These are phyloP conservation scores for Hyposoter dolosus DNA, from an alignment of 2,888 invertebrate species.

Conservation along the genomic window DNA sequence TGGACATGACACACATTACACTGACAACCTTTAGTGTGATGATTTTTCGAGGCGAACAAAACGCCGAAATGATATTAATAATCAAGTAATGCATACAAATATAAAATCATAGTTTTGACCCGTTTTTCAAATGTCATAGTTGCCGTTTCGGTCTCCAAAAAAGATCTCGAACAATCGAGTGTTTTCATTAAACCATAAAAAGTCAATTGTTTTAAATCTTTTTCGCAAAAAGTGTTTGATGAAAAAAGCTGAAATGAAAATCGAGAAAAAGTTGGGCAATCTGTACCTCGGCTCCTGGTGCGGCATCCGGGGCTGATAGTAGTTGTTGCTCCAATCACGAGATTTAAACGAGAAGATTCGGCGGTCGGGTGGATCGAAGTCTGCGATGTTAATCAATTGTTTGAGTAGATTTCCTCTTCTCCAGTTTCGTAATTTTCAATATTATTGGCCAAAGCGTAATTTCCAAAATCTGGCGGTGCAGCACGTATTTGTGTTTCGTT, in stretches of 20 bases:
- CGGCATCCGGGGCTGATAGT: slow-evolving; percentile 63
- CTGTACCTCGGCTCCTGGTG: slow-evolving; percentile 61
- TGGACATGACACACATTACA: background rate
- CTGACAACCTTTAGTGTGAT: background rate
- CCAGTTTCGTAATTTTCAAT: background rate
- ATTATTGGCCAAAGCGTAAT: background rate
- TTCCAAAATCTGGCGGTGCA: background rate
- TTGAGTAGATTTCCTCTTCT: background rate
- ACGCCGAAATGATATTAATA: background rate
- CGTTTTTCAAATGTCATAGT: too few relatives aligned
- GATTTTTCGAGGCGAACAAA: too few relatives aligned
- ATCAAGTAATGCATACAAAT: too few relatives aligned
- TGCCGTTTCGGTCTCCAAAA: too few relatives aligned
- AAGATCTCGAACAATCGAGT: too few relatives aligned
- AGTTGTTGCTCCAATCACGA: slow-evolving; percentile 49
- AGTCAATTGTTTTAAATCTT: background rate
- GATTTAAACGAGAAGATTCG: background rate
- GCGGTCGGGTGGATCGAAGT: background rate
- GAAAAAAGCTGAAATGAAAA: background rate
- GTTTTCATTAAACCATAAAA: background rate
- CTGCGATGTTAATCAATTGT: slow-evolving; percentile 16
- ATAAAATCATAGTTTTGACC: too few relatives aligned
- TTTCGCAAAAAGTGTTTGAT: background rate
- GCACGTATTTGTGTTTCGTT: background rate
- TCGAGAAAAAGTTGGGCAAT: background rate